Conservation (phyloP, 92 coral and sea anemone species). For the Palythoa grandiflora region DNA sequence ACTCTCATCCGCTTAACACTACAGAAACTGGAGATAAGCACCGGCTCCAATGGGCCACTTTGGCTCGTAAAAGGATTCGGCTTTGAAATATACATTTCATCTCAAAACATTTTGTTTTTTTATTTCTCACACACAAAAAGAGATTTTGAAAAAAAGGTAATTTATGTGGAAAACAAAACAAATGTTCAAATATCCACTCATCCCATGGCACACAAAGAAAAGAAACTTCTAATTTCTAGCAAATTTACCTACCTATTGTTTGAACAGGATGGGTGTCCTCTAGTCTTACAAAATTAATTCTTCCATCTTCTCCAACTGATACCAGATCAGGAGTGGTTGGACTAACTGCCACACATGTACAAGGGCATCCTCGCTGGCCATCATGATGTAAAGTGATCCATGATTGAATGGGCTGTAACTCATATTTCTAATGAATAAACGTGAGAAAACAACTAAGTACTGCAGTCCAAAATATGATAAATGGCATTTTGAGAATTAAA, state of each 20-base stretch:
- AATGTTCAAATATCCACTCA: too few relatives aligned
- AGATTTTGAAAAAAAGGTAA: too few relatives aligned
- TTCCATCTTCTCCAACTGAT: constrained; percentile 96
- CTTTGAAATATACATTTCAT: too few relatives aligned
- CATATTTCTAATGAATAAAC: constrained; percentile 45
- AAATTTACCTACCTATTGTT: constrained; percentile 79
- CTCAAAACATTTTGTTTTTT: too few relatives aligned
- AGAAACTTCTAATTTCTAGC: background rate
- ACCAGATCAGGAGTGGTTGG: constrained; percentile 78
- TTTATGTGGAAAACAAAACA: too few relatives aligned
- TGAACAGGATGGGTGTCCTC: constrained; percentile 87
- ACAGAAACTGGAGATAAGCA: too few relatives aligned
- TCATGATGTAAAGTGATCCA: constrained; percentile 84
- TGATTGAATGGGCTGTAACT: constrained; percentile 62
- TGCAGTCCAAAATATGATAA: background rate
- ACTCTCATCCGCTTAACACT: too few relatives aligned
- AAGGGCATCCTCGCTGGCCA: constrained; percentile 68
- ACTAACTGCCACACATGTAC: constrained; percentile 87
- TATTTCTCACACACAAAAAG: too few relatives aligned
- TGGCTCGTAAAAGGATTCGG: too few relatives aligned
- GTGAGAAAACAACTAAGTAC: background rate
- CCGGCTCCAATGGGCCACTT: too few relatives aligned
- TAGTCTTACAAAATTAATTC: constrained; percentile 73
- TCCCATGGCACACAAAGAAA: background rate
- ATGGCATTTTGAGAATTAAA: too few relatives aligned